These are phyloP conservation scores for Trichopoda pennipes DNA, from an alignment of 2,888 invertebrate genomes.

Conservation along the genomic window DNA sequence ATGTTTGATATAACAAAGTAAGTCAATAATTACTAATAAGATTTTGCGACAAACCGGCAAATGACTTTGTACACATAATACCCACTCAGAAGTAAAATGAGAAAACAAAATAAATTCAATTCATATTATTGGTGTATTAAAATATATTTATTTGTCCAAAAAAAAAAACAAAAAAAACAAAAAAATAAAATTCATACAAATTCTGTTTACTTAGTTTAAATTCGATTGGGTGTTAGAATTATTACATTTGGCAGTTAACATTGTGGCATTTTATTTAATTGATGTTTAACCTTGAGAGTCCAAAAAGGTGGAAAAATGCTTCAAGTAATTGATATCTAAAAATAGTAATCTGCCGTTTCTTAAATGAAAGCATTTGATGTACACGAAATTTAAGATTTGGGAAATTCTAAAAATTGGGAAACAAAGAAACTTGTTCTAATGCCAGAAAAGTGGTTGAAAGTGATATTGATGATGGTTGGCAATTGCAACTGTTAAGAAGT, in stretches of 20 bases:
- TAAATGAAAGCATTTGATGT: conserved; percentile 35
- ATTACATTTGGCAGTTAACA: conserved; percentile 66
- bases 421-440: conserved; percentile 32
- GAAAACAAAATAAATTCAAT: not conserved
- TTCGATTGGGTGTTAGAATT: conserved; percentile 56
- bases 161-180: no score
- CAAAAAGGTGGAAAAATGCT: not conserved
- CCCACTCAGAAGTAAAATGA: no score
- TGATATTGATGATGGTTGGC: conserved; percentile 53
- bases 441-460: conserved; percentile 51
- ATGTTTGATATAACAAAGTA: no score
- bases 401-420: conserved; percentile 66
- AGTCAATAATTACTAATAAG: no score
- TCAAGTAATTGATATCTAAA: conserved; percentile 42
- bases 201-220: not conserved
- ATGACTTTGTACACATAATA: no score
- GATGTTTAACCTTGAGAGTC: conserved; percentile 67
- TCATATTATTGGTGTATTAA: conserved; percentile 17
- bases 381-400: conserved; percentile 51
- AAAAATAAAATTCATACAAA: not conserved
- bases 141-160: not conserved
- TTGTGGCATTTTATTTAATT: conserved; percentile 63
- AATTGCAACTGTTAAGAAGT: conserved; percentile 43
- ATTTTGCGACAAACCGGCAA: no score
- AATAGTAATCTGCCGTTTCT: conserved; percentile 42